Evolutionary conservation across 2,113 vertebrate genomes (phyloP).

Genomic region (Ibidorhyncha struthersii): DNA sequence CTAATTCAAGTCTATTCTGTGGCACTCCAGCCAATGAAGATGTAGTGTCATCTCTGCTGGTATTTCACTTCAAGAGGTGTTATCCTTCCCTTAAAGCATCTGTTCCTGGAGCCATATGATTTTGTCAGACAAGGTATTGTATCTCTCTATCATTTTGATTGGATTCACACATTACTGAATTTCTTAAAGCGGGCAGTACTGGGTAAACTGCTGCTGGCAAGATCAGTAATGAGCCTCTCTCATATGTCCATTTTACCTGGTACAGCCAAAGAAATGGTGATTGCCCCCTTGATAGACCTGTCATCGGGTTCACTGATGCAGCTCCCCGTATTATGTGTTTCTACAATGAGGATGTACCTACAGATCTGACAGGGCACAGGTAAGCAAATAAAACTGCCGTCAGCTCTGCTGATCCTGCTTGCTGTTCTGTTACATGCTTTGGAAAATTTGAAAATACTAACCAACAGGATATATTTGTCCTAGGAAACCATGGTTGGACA

Average conservation of each 20-base stretch:
- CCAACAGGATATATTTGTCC: background rate
- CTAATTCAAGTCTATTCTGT: background rate
- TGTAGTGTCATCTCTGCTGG: background rate
- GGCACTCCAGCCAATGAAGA: background rate
- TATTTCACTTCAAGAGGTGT: background rate
- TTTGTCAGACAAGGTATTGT: background rate
- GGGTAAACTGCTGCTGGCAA: background rate
- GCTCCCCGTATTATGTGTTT: background rate
- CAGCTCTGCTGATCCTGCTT: background rate
- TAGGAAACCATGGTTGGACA: background rate
- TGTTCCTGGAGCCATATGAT: accelerated
- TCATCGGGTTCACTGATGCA: background rate
- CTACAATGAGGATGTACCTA: background rate
- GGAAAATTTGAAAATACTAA: background rate
- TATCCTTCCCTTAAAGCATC: background rate
- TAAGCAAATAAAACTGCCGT: background rate
- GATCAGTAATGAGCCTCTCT: background rate
- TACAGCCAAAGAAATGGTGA: background rate
- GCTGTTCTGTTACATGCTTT: background rate
- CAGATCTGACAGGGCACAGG: background rate
- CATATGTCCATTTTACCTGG: background rate
- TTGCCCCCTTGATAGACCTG: background rate
- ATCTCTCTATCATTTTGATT: background rate
- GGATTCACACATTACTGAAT: background rate
- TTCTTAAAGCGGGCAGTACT: background rate